Base-by-base conservation (phyloP, 2,797 vertebrate genomes). In the Serranus cabrilla region DNA sequence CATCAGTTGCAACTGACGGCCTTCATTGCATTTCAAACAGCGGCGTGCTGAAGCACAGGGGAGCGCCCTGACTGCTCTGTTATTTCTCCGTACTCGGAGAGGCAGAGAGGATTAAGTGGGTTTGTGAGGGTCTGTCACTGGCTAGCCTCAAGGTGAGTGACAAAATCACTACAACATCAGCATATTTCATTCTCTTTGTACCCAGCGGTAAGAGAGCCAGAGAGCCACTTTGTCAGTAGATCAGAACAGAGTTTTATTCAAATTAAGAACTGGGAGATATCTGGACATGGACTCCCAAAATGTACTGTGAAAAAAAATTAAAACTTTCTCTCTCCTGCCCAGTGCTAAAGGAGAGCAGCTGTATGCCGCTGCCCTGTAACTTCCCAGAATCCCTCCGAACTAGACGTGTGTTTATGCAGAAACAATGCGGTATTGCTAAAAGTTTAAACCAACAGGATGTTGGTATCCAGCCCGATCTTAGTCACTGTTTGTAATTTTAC, bases 101-200 rank as follows among this genome's bases (percentile, higher is more conserved):
- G 55, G 64, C 74, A 72, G 56, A 56, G 74, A 76, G 70, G 75
- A 88, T 83, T 78, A 86, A 81, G 83, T 55, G 47, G 78, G 68
- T 67, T 78, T 79, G 58, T 74, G 69, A 76, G 65, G 76, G 74
- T 79, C 74, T 86, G 83, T 88, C 80, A 78, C 54, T 46, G 51
- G 34, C 64, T 87, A 14, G 80, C 87, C 91, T 89, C 69, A 85
- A 90, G 88, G 87, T 92, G 88, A 91, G 76, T 79, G 89, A 84
- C 85, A 88, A 89, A 88, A 91, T 89, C 84, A 73, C 80, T 76
- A 69, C 73, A 79, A 62, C 77, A 84, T 92, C 89, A 92, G 82
- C 87, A 87, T 88, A 82, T 88, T 90, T 88, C 65, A 85, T 89
- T 91, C 82, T 81, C 85, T 84, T 86, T 84, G 76, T 78, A 80